Base-by-base conservation (phyloP, 2,888 invertebrate species). In the Trachelus tabidus region DNA sequence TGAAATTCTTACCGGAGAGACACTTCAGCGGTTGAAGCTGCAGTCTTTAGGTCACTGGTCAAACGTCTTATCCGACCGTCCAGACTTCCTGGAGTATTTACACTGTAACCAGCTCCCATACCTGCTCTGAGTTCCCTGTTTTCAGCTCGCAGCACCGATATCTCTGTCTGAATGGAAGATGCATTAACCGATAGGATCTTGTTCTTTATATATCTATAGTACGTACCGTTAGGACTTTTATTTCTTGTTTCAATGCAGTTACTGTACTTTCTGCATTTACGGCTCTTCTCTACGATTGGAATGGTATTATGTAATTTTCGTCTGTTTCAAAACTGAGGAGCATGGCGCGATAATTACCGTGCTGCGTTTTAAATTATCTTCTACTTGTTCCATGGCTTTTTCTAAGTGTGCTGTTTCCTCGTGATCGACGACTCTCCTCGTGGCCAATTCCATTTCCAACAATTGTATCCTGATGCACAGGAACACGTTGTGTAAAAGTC, bases 221-320 rank as follows among this genome's bases (percentile, higher is more conserved):
- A 89, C 92, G 89, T 90, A 95, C 96, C 93, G 94, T 95, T 85
- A 96, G 92, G 86, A 93, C 93, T 89, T 95, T 94, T 71, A 96
- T 94, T 92, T 97, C 95, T 85, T 94, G 94, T 87, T 94, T 95
- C 83, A 96, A 92, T 87, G 94, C 94, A 4, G 93, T 91, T 77
- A 95, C 93, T 71, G 93, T 93, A 83, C 91, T 93, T 89, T 95
- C 96, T 3, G 94, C 94, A 79, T 93, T 94, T 12, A 92, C 91
- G 1, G 94, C 94, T 90, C 94, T 92, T 87, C 92, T 93, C 95
- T 96, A 90, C 34, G 93, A 77, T 35, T 15, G 68, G 30, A 80
- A 34, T 78, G 33, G 31, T 23, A 78, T n/a, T 68, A 69, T 68
- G 11, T 34, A 34, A 56, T 75, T 71, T 12, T 23, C 40, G 75